A percentile compares a stretch with the other conserved stretches of the same genome.
Conservation (phyloP, 2,888 invertebrate genomes). For the Dryomyza anilis region DNA sequence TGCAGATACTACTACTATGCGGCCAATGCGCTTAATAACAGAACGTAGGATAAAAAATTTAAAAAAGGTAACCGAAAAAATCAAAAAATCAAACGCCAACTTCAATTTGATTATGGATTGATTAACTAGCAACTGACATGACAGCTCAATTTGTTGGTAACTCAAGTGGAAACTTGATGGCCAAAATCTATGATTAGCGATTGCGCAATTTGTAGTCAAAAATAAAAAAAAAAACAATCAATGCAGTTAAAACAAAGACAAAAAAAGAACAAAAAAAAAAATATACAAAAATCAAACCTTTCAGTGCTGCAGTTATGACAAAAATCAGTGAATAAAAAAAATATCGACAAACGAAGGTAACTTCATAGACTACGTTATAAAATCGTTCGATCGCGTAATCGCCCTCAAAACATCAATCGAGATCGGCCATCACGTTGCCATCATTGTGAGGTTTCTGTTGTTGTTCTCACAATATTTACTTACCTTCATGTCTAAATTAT, state of each 20-base stretch:
- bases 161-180: constrained; percentile 29
- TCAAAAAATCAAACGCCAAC: no score
- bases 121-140: constrained; percentile 59
- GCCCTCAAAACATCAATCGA: constrained; percentile 59
- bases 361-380: constrained; percentile 3
- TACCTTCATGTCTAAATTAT: constrained; percentile 18
- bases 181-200: constrained; percentile 48
- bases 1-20: constrained; percentile 41
- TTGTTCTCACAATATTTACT: not conserved
- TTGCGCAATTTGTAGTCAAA: constrained; percentile 33
- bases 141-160: constrained; percentile 54
- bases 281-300: not conserved
- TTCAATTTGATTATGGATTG: constrained; percentile 48
- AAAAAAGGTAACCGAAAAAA: constrained; percentile 2
- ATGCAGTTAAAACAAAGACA: not conserved
- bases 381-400: constrained; percentile 52
- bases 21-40: constrained; percentile 18
- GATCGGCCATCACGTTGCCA: constrained; percentile 55
- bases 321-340: constrained; percentile 1
- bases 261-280: not conserved
- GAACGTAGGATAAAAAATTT: constrained; percentile 21
- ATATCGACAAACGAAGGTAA: not conserved
- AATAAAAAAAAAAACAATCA: not conserved
- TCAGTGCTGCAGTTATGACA: constrained; percentile 14
- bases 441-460: constrained; percentile 9